Evolutionary conservation across 2,797 vertebrate genomes (phyloP).

Genomic region (Thamnophis elegans): DNA sequence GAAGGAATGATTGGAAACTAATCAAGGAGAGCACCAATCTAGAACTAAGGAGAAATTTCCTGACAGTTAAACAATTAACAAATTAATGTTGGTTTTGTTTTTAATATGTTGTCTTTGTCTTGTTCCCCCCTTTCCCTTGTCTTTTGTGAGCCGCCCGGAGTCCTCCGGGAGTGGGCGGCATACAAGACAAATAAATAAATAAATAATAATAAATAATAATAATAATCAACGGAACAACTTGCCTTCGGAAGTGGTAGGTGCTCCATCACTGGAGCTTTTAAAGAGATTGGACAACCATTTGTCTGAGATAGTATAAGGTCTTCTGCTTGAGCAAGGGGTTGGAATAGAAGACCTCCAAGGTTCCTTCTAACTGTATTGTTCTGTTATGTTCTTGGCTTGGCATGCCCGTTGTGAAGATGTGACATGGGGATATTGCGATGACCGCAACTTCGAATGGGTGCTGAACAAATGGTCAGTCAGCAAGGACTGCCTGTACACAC

Average conservation of each 20-base stretch:
- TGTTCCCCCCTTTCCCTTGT: no score
- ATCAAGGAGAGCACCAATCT: not conserved
- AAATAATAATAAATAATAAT: no score
- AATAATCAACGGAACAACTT: not conserved
- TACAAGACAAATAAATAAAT: no score
- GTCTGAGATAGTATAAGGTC: no score
- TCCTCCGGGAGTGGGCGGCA: no score
- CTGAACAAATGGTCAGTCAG: not conserved
- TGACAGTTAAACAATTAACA: not conserved
- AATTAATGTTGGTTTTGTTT: no score
- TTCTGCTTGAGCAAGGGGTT: not conserved
- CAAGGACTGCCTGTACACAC: not conserved
- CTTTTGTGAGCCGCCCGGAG: no score
- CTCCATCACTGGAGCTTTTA: not conserved
- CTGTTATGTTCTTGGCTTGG: not conserved
- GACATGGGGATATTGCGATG: not conserved
- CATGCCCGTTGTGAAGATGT: not conserved
- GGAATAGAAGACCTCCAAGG: not conserved
- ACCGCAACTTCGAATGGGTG: not conserved
- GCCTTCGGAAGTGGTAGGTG: not conserved
- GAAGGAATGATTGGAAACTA: not conserved
- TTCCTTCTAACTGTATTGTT: not conserved
- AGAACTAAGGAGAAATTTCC: not conserved
- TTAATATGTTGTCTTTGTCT: no score
- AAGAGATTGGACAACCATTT: not conserved